phyloP scores from a whole-genome alignment of 1,140 invertebrate genomes.

The Coenobita brevimanus region DNA sequence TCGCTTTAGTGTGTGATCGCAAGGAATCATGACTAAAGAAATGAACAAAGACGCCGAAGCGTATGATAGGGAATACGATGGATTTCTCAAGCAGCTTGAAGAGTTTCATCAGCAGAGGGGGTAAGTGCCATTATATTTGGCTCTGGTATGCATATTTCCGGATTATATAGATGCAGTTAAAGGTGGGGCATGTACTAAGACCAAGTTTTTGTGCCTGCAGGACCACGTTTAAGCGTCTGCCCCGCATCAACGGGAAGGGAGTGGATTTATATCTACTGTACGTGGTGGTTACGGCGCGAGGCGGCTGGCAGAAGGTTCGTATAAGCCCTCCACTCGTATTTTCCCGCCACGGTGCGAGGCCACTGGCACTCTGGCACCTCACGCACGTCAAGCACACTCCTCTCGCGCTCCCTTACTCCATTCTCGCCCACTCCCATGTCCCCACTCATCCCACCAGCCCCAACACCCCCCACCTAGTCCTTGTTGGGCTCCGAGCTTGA shows the following conservation, averaged over 20 bases:
- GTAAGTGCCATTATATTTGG: constrained; percentile 75
- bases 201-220: constrained; percentile 75
- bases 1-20: constrained; percentile 69
- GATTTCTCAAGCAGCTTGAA: constrained; percentile 85
- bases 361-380: constrained; percentile 62
- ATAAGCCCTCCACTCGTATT: constrained; percentile 40
- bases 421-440: background rate
- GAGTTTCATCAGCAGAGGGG: constrained; percentile 89
- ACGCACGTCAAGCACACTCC: constrained; percentile 49
- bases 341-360: constrained; percentile 44
- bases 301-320: constrained; percentile 92
- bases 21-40: constrained; percentile 79
- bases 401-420: constrained; percentile 30
- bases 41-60: constrained; percentile 82
- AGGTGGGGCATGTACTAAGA: background rate
- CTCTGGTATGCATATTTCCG: constrained; percentile 4
- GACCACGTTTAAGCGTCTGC: constrained; percentile 83
- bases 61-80: constrained; percentile 82
- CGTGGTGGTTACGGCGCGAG: constrained; percentile 89
- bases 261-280: constrained; percentile 94
- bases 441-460: background rate
- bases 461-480: background rate
- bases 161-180: background rate
- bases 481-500: background rate
- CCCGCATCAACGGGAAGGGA: constrained; percentile 89